These are phyloP conservation scores for Synaphobranchus kaupii DNA, from an alignment of 2,797 vertebrate species.

Conservation along the genomic window DNA sequence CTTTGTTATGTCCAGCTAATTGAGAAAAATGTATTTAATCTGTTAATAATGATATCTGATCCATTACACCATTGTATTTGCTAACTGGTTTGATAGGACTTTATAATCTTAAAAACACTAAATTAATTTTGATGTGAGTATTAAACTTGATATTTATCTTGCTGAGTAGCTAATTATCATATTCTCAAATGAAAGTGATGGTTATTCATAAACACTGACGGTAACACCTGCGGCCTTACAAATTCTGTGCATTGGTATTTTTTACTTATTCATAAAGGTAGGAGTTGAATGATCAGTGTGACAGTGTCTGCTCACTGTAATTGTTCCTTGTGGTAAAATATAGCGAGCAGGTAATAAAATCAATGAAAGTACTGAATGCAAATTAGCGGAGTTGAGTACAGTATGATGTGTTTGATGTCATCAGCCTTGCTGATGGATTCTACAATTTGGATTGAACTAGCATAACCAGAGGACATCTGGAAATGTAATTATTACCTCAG, in stretches of 20 bases:
- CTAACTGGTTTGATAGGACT: neutral
- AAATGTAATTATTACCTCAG: neutral
- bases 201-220: neutral
- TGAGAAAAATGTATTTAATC: neutral
- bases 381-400: neutral
- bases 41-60: neutral
- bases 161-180: neutral
- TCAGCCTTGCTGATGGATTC: neutral
- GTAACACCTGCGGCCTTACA: neutral
- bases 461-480: neutral
- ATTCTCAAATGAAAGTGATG: neutral
- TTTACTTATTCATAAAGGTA: conserved; percentile 9
- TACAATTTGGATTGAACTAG: neutral
- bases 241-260: neutral
- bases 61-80: neutral
- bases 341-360: neutral
- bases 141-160: neutral
- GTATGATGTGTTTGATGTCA: neutral
- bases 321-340: neutral
- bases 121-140: neutral
- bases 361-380: neutral
- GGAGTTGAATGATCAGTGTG: neutral
- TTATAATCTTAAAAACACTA: neutral
- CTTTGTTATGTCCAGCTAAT: neutral
- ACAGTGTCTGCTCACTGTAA: neutral